Evolutionary conservation across 2,888 invertebrate genomes (phyloP).

Genomic region (Alitta virens): DNA sequence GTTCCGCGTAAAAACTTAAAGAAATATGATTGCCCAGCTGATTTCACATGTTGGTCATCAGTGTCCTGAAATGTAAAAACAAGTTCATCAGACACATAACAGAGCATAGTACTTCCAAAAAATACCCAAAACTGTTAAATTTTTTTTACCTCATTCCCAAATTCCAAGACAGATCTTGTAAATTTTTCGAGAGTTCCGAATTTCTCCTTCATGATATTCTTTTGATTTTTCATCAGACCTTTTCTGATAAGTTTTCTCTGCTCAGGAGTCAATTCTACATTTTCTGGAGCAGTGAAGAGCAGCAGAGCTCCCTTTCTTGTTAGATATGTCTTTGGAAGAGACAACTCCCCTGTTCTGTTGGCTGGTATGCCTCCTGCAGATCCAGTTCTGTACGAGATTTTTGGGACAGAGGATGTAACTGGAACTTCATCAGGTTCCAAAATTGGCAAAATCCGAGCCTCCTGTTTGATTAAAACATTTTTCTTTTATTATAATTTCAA

Average conservation of each 20-base stretch:
- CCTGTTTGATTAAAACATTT: no score
- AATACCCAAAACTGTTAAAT: no score
- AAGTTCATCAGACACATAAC: no score
- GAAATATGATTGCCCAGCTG: no score
- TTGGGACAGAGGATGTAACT: no score
- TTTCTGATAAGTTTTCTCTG: neutral
- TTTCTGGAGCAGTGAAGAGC: neutral
- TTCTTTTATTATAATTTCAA: no score
- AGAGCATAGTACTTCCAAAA: no score
- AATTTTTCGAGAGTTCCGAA: neutral
- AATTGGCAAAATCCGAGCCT: no score
- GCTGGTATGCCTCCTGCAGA: neutral
- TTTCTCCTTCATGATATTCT: neutral
- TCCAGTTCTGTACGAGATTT: neutral
- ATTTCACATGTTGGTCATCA: no score
- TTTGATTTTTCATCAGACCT: neutral
- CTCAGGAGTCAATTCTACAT: neutral
- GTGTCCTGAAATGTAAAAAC: no score
- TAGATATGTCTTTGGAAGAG: neutral
- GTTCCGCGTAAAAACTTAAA: no score
- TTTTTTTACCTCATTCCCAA: constrained; percentile 1
- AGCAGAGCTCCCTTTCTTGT: constrained; percentile 1
- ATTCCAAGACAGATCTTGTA: neutral
- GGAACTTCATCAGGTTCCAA: no score
- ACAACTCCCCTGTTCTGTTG: neutral